Evolutionary conservation across 2,888 invertebrate species (phyloP).

Genomic region (Cephalotes varians): DNA sequence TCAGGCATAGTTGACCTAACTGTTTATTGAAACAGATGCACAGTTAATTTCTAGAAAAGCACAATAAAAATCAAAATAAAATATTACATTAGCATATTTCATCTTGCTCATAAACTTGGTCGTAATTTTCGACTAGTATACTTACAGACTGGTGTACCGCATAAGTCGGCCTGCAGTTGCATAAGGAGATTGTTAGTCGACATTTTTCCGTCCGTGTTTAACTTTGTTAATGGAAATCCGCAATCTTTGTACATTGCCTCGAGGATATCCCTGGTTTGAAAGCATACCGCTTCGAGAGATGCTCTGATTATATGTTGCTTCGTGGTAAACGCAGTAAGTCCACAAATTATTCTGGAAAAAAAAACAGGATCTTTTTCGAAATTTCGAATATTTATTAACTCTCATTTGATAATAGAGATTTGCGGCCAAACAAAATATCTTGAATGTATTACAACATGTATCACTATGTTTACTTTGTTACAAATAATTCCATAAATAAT

Average conservation of each 20-base stretch:
- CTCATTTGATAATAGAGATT: neutral
- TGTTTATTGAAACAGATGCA: conserved; percentile 75
- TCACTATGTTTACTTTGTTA: neutral
- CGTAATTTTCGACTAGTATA: conserved; percentile 67
- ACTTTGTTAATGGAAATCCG: conserved; percentile 92
- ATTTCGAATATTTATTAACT: neutral
- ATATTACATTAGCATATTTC: neutral
- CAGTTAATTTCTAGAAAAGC: neutral
- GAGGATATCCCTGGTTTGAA: conserved; percentile 97
- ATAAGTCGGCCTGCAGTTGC: conserved; percentile 98
- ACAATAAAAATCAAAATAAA: neutral
- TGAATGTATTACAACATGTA: neutral
- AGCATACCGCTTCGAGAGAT: conserved; percentile 97
- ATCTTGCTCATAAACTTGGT: neutral
- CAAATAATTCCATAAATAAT: neutral
- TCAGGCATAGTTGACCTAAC: conserved; percentile 95
- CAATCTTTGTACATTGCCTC: conserved; percentile 98
- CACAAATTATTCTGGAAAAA: conserved; percentile 93
- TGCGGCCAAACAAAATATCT: neutral
- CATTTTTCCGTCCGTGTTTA: conserved; percentile 98
- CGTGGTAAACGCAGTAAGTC: conserved; percentile 96
- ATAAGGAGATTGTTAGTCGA: conserved; percentile 95
- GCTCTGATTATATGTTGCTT: conserved; percentile 98
- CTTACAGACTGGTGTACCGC: conserved; percentile 96
- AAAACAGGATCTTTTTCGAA: conserved; percentile 14